A percentile compares a stretch with the other conserved stretches of the same genome.
Conservation (phyloP, 2,888 invertebrate species). For the Mesochorus sp. region DNA sequence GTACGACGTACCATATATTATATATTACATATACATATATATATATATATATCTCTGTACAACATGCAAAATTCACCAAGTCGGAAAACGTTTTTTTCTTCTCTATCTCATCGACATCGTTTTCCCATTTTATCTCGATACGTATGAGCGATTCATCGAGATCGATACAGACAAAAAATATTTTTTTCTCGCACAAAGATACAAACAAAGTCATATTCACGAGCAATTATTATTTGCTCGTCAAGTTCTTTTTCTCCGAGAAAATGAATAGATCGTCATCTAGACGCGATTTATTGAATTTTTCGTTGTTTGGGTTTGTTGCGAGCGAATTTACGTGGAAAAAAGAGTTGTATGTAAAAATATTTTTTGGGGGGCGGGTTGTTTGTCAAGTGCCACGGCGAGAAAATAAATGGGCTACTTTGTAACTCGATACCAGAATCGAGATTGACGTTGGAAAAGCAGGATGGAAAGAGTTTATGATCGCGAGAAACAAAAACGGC, state of each 20-base stretch:
- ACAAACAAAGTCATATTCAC: too few species aligned
- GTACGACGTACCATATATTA: too few species aligned
- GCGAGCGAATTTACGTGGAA: too few species aligned
- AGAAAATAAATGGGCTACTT: constrained; percentile 47
- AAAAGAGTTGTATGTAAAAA: constrained; percentile 21
- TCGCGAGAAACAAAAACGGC: constrained; percentile 31
- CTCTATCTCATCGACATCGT: background rate
- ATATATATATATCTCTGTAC: constrained; percentile 6
- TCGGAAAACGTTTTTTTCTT: constrained; percentile 6
- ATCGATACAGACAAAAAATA: too few species aligned
- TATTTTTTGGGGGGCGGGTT: constrained; percentile 2
- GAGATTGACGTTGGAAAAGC: constrained; percentile 47
- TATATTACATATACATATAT: background rate
- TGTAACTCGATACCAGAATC: constrained; percentile 45
- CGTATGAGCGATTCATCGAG: too few species aligned
- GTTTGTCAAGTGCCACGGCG: background rate
- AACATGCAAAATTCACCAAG: constrained; percentile 23
- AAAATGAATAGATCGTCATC: background rate
- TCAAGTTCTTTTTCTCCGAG: too few species aligned
- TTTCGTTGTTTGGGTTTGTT: too few species aligned
- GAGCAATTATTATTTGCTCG: too few species aligned
- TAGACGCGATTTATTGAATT: too few species aligned
- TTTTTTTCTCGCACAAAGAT: too few species aligned
- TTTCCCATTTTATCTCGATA: too few species aligned
- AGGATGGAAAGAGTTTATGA: constrained; percentile 51